Evolutionary conservation across 2,888 invertebrate genomes (phyloP).

Genomic region (Leptarthrus brevirostris): DNA sequence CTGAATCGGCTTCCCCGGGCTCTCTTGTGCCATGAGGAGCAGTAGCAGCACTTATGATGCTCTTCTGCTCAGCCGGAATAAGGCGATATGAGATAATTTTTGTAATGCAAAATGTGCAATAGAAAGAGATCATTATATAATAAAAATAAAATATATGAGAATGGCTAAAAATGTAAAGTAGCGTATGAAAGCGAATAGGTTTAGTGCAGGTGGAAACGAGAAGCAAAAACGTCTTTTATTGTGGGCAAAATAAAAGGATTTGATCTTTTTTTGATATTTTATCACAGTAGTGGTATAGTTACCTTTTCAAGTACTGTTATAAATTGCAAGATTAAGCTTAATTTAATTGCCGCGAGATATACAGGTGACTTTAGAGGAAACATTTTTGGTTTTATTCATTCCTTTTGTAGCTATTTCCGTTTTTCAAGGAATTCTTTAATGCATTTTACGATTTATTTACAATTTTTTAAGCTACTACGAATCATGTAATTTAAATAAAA

Average conservation of each 20-base stretch:
- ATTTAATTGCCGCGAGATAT: neutral
- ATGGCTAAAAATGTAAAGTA: no score
- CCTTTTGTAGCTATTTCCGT: neutral
- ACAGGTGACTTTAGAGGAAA: neutral
- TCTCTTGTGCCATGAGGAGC: no score
- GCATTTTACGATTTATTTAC: neutral
- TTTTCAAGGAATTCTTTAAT: neutral
- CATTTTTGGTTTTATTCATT: neutral
- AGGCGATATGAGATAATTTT: slow-evolving; percentile 48
- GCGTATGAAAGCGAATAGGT: no score
- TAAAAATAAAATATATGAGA: slow-evolving; percentile 54
- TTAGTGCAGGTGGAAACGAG: neutral
- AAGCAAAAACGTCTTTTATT: slow-evolving; percentile 19
- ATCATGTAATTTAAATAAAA: neutral
- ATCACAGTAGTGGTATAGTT: neutral
- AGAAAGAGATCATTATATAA: slow-evolving; percentile 54
- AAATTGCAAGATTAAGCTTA: neutral
- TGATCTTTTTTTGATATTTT: neutral
- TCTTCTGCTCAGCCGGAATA: slow-evolving; percentile 46
- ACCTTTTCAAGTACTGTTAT: neutral
- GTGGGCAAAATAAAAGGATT: slow-evolving; percentile 21
- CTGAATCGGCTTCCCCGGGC: no score
- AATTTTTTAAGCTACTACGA: neutral
- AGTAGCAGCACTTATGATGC: no score
- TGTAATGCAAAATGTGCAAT: slow-evolving; percentile 53